phyloP scores from a whole-genome alignment of 2,113 vertebrate genomes.

The Nothocercus nigrocapillus region DNA sequence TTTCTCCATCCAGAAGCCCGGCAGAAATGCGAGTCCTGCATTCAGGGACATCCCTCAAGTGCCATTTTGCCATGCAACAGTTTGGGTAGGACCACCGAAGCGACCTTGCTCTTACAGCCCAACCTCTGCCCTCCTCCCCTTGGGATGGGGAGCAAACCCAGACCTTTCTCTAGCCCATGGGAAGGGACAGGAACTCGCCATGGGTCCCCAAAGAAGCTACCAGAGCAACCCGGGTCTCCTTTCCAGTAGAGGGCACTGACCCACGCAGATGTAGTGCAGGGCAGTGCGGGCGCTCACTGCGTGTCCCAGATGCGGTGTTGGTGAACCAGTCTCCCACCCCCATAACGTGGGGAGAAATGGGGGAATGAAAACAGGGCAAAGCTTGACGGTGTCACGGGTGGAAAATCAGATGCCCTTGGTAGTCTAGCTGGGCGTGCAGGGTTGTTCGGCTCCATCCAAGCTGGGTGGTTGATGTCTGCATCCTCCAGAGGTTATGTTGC shows the following conservation, averaged over 20 bases:
- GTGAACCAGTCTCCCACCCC: rapidly evolving
- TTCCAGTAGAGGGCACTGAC: not conserved
- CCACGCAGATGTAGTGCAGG: not conserved
- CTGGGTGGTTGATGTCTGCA: not conserved
- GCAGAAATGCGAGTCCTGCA: not conserved
- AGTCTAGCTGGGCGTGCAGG: rapidly evolving
- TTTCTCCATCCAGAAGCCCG: not conserved
- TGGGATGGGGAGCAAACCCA: rapidly evolving
- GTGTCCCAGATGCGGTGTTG: rapidly evolving
- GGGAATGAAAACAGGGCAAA: not conserved
- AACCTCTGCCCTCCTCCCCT: not conserved
- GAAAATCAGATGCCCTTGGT: not conserved
- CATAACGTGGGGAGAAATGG: rapidly evolving
- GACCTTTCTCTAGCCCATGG: not conserved
- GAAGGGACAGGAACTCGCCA: not conserved
- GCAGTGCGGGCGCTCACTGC: not conserved
- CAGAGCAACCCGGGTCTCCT: not conserved
- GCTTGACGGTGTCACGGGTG: not conserved
- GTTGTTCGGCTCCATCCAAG: rapidly evolving
- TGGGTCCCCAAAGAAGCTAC: not conserved
- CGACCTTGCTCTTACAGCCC: not conserved
- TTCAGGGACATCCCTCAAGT: not conserved
- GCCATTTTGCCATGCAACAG: not conserved
- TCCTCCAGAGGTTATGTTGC: not conserved
- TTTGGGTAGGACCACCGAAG: not conserved